Conservation (phyloP, 2,797 vertebrate species). For the Aplochiton taeniatus region DNA sequence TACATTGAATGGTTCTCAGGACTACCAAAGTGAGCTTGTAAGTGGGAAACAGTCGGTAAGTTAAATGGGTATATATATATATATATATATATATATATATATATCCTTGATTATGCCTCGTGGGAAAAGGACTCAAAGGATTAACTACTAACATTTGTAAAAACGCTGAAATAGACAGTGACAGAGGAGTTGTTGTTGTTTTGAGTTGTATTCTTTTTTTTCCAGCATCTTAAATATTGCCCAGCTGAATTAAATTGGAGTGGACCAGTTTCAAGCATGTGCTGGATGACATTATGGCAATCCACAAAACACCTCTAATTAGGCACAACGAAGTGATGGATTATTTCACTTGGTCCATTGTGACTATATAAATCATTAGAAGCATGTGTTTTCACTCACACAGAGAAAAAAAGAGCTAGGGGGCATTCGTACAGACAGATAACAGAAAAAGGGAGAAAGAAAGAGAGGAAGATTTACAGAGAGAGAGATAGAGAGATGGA, state of each 20-base stretch:
- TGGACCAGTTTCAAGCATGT: slow-evolving; percentile 39
- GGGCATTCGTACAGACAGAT: no score
- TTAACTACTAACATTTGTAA: background rate
- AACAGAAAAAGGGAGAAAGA: background rate
- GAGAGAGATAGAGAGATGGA: background rate
- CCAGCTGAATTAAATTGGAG: slow-evolving; percentile 43
- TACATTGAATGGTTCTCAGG: no score
- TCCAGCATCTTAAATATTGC: slow-evolving; percentile 60
- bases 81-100: background rate
- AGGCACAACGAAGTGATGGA: slow-evolving; percentile 12
- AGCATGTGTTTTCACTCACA: slow-evolving; percentile 13
- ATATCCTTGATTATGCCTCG: background rate
- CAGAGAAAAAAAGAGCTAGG: background rate
- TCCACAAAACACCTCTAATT: slow-evolving; percentile 35
- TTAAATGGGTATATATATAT: no score
- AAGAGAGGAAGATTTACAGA: background rate
- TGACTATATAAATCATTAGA: slow-evolving; percentile 33
- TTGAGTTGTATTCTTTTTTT: slow-evolving; percentile 29
- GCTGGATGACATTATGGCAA: slow-evolving; percentile 11
- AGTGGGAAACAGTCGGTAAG: no score
- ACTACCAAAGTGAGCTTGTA: no score
- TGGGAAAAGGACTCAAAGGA: background rate
- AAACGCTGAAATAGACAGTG: slow-evolving; percentile 14
- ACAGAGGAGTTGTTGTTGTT: slow-evolving; percentile 36
- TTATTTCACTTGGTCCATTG: slow-evolving; percentile 34